Percentiles rank a stretch among this genome's conserved stretches.
Conservation (phyloP, 1,140 invertebrate genomes). For the Lucilia sericata region DNA sequence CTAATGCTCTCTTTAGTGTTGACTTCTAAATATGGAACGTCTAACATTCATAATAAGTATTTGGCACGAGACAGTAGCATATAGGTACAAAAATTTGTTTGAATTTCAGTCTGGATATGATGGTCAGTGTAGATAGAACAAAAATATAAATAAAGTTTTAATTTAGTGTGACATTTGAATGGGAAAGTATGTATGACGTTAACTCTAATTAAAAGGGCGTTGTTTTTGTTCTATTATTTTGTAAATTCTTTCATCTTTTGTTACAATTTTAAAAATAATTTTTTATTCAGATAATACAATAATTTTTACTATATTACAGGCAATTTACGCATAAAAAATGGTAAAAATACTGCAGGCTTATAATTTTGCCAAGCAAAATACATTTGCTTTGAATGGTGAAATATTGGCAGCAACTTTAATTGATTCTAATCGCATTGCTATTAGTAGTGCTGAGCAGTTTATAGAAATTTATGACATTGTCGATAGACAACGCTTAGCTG, state of each 20-base stretch:
- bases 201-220: conserved; percentile 6
- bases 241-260: no score
- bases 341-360: conserved; percentile 66
- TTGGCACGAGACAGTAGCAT: background rate
- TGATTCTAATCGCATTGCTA: conserved; percentile 62
- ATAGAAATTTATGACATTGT: conserved; percentile 65
- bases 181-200: conserved; percentile 24
- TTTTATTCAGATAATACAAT: no score
- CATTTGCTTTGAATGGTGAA: conserved; percentile 62
- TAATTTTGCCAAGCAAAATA: conserved; percentile 64
- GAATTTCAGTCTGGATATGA: conserved; percentile 22
- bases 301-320: background rate
- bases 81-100: background rate
- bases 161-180: conserved; percentile 3
- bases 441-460: conserved; percentile 65
- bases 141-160: background rate
- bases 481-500: conserved; percentile 52
- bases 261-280: no score
- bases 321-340: conserved; percentile 50
- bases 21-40: background rate
- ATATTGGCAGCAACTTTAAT: conserved; percentile 62
- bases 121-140: conserved; percentile 29
- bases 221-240: background rate
- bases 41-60: background rate
- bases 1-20: background rate